phyloP scores from a whole-genome alignment of 2,888 invertebrate species.

The Ommatoiulus sabulosus region DNA sequence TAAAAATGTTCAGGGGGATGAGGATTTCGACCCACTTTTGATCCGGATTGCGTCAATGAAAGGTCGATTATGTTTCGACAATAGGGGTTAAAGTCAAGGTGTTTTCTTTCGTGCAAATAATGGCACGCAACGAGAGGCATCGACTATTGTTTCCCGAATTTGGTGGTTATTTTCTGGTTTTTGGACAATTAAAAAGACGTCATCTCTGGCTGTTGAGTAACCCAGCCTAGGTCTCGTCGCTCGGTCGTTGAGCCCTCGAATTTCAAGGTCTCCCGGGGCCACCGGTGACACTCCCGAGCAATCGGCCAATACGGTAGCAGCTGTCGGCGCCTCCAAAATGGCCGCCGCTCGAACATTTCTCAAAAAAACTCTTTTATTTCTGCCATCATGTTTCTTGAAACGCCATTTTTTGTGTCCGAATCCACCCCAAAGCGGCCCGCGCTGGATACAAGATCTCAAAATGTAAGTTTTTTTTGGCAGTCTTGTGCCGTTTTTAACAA shows the following conservation, averaged over 20 bases:
- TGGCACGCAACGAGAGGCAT: not conserved
- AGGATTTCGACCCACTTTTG: not conserved
- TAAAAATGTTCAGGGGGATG: too few relatives aligned
- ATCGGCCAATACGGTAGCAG: not conserved
- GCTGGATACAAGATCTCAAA: not conserved
- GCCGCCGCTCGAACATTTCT: not conserved
- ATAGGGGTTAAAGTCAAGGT: slow-evolving; percentile 24
- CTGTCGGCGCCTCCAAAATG: not conserved
- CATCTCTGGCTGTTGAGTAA: not conserved
- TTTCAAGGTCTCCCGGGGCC: slow-evolving; percentile 38
- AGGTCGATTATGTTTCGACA: slow-evolving; percentile 7
- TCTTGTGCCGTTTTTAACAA: slow-evolving; percentile 22
- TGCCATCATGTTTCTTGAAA: not conserved
- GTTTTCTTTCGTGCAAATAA: slow-evolving; percentile 16
- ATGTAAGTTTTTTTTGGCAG: not conserved
- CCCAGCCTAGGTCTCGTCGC: not conserved
- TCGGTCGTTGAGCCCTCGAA: slow-evolving; percentile 47
- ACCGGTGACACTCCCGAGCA: not conserved
- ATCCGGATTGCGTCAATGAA: not conserved
- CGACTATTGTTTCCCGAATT: not conserved
- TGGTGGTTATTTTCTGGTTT: slow-evolving; percentile 22
- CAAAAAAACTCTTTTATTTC: slow-evolving; percentile 2
- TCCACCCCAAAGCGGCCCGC: not conserved
- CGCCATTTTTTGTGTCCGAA: not conserved
- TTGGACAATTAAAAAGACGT: slow-evolving; percentile 43